Evolutionary conservation across 2,797 vertebrate species (phyloP).

Genomic region (Tolypeutes matacus): DNA sequence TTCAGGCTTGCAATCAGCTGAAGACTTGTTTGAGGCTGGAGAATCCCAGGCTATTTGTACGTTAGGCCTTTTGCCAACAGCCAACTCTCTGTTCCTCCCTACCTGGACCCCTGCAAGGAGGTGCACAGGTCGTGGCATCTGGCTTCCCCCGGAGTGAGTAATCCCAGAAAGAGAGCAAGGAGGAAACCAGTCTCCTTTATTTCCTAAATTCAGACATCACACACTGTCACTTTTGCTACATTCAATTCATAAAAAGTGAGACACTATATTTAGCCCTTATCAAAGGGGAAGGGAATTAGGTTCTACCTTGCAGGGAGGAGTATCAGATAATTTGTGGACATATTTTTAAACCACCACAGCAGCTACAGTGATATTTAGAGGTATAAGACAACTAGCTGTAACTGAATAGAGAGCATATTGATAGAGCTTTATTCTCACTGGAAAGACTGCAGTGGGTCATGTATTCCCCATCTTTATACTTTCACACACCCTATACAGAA

Average conservation of each 20-base stretch:
- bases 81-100: neutral
- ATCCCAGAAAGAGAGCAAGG: neutral
- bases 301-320: neutral
- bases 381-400: neutral
- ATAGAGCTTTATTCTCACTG: neutral
- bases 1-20: neutral
- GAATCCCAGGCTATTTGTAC: neutral
- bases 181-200: neutral
- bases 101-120: too few relatives aligned
- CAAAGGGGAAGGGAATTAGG: neutral
- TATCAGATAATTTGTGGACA: neutral
- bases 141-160: neutral
- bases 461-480: fast-evolving
- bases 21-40: neutral
- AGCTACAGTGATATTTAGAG: neutral
- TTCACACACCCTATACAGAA: neutral
- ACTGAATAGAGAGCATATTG: neutral
- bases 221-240: neutral
- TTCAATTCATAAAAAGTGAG: neutral
- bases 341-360: neutral
- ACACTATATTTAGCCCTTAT: neutral
- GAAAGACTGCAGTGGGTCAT: neutral
- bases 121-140: neutral
- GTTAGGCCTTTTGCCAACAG: neutral
- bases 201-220: neutral